These are phyloP conservation scores for Eristalinus aeneus DNA, from an alignment of 2,888 invertebrate genomes.

Conservation along the genomic window DNA sequence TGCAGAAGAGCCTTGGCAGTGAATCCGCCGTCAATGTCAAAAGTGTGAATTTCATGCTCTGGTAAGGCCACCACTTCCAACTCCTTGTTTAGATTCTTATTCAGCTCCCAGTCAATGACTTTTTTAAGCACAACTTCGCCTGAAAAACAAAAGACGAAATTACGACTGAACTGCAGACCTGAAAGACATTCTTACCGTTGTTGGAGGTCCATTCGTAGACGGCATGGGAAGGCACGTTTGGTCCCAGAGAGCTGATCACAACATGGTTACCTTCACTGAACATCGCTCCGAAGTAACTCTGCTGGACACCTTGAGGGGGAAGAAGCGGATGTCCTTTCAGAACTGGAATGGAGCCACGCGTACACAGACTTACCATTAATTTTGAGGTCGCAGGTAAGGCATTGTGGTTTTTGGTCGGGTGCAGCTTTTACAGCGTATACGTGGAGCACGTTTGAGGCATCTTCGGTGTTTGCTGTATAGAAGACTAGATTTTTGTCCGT, in stretches of 20 bases:
- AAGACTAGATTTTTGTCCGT: conserved; percentile 85
- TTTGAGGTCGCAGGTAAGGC: conserved; percentile 87
- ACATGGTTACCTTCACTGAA: conserved; percentile 88
- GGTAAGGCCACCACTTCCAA: conserved; percentile 83
- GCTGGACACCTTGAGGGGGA: conserved; percentile 73
- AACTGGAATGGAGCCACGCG: too few species aligned
- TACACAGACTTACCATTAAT: conserved; percentile 72
- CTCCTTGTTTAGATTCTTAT: conserved; percentile 82
- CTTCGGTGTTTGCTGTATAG: conserved; percentile 90
- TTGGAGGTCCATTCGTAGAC: conserved; percentile 81
- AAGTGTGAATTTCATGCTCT: conserved; percentile 83
- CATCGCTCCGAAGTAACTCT: conserved; percentile 82
- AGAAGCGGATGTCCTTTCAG: not conserved
- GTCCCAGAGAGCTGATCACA: conserved; percentile 91
- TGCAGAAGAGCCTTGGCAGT: conserved; percentile 88
- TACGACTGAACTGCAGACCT: not conserved
- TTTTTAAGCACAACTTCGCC: conserved; percentile 76
- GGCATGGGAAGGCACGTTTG: conserved; percentile 88
- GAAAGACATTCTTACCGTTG: conserved; percentile 74
- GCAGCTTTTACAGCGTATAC: conserved; percentile 86
- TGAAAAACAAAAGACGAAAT: conserved; percentile 40
- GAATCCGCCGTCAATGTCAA: conserved; percentile 84
- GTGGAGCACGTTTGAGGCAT: conserved; percentile 90
- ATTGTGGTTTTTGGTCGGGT: conserved; percentile 82
- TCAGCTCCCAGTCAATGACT: conserved; percentile 85